Conservation (phyloP, 1,140 invertebrate genomes). For the Megathymus violae region DNA sequence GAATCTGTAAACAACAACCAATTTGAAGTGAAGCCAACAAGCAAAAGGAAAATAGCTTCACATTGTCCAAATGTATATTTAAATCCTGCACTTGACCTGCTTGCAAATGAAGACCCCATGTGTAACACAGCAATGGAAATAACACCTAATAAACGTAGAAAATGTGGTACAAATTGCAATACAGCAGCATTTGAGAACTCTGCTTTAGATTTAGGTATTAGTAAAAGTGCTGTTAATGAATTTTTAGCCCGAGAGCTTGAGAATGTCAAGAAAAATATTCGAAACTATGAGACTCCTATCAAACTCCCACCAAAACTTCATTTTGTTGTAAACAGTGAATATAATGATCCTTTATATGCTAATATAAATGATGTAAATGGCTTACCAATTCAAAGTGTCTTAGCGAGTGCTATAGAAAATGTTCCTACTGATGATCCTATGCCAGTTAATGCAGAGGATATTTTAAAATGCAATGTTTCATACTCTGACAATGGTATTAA, state of each 20-base stretch:
- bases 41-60: conserved; percentile 69
- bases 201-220: conserved; percentile 72
- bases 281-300: conserved; percentile 47
- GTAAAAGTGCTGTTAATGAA: conserved; percentile 69
- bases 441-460: conserved; percentile 10
- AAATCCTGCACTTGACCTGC: conserved; percentile 76
- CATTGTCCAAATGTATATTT: conserved; percentile 68
- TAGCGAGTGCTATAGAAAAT: conserved; percentile 18
- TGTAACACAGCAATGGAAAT: conserved; percentile 82
- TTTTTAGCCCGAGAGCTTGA: conserved; percentile 71
- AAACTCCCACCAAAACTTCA: conserved; percentile 25
- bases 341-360: conserved; percentile 62
- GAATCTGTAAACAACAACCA: conserved; percentile 78
- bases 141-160: conserved; percentile 69
- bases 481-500: conserved; percentile 21
- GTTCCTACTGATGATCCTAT: not conserved
- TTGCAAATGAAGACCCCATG: conserved; percentile 78
- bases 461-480: conserved; percentile 30
- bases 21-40: conserved; percentile 74
- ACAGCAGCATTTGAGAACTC: conserved; percentile 75
- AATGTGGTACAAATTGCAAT: conserved; percentile 69
- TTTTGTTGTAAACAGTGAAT: not conserved
- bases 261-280: conserved; percentile 75
- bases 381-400: conserved; percentile 11
- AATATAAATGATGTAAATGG: conserved; percentile 52